phyloP scores from a whole-genome alignment of 1,140 invertebrate species.

The Venustaconcha ellipsiformis region DNA sequence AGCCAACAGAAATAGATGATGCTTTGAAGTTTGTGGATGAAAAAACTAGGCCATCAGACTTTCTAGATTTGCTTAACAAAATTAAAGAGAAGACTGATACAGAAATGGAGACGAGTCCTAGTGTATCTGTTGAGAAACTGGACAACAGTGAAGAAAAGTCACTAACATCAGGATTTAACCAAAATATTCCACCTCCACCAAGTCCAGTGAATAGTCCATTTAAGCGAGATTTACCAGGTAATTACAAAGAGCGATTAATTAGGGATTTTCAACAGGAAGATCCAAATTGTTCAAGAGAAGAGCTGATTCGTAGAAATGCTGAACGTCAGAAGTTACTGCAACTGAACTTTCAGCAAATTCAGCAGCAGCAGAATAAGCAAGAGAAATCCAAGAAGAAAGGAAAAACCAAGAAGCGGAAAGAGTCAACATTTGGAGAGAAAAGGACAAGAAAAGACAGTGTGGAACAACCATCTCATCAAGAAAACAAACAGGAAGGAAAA shows the following conservation, averaged over 20 bases:
- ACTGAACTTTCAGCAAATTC: constrained; percentile 29
- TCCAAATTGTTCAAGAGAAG: constrained; percentile 32
- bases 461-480: background rate
- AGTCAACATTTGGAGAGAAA: constrained; percentile 2
- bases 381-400: background rate
- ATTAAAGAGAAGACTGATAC: constrained; percentile 3
- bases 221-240: constrained; percentile 28
- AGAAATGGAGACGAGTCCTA: background rate
- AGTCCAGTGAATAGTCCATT: constrained; percentile 1
- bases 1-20: constrained; percentile 35
- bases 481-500: constrained; percentile 12
- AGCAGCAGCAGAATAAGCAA: constrained; percentile 3
- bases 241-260: constrained; percentile 40
- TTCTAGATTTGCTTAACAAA: constrained; percentile 32
- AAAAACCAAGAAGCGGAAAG: background rate
- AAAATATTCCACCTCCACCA: constrained; percentile 29
- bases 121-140: background rate
- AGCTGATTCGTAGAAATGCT: constrained; percentile 44
- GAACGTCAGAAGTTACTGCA: constrained; percentile 44
- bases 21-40: constrained; percentile 43
- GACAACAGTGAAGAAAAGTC: too few relatives aligned
- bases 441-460: constrained; percentile 13
- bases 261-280: constrained; percentile 42
- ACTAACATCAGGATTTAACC: too few relatives aligned
- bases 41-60: constrained; percentile 49